These are phyloP conservation scores for Bombyx mandarina DNA, from an alignment of 1,140 invertebrate species.

Conservation along the genomic window DNA sequence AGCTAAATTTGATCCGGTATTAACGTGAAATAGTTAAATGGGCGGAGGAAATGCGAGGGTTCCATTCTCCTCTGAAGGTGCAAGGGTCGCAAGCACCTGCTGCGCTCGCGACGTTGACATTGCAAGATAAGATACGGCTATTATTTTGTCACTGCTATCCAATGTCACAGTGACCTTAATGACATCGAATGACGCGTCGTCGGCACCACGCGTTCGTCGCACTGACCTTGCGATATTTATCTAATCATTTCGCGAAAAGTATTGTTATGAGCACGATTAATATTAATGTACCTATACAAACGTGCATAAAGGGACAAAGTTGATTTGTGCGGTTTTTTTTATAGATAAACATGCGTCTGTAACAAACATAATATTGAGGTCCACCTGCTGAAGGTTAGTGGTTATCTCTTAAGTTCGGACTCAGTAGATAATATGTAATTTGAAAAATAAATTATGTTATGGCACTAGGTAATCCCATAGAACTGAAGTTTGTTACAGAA, in stretches of 20 bases:
- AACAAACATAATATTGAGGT: too few relatives aligned
- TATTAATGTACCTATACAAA: constrained; percentile 10
- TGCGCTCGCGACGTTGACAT: constrained; percentile 62
- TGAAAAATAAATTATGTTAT: too few relatives aligned
- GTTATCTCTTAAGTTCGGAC: too few relatives aligned
- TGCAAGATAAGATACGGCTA: constrained; percentile 67
- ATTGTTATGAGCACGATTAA: constrained; percentile 41
- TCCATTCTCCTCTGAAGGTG: constrained; percentile 34
- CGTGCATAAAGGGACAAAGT: too few relatives aligned
- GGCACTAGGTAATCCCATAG: too few relatives aligned
- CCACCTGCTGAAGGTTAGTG: too few relatives aligned
- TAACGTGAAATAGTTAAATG: too few relatives aligned
- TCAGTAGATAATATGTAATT: too few relatives aligned
- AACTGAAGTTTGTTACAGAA: too few relatives aligned
- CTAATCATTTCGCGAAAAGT: constrained; percentile 67
- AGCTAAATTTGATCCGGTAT: too few relatives aligned
- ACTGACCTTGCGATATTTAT: constrained; percentile 65
- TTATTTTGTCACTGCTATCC: constrained; percentile 67
- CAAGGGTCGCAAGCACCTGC: constrained; percentile 56
- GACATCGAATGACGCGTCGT: constrained; percentile 63
- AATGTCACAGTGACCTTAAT: constrained; percentile 69
- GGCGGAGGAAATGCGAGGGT: constrained; percentile 5
- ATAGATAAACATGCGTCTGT: too few relatives aligned
- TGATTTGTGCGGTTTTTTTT: too few relatives aligned
- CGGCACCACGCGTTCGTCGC: constrained; percentile 47